Base-by-base conservation (phyloP, 2,888 invertebrate species). In the Eilema depressum region DNA sequence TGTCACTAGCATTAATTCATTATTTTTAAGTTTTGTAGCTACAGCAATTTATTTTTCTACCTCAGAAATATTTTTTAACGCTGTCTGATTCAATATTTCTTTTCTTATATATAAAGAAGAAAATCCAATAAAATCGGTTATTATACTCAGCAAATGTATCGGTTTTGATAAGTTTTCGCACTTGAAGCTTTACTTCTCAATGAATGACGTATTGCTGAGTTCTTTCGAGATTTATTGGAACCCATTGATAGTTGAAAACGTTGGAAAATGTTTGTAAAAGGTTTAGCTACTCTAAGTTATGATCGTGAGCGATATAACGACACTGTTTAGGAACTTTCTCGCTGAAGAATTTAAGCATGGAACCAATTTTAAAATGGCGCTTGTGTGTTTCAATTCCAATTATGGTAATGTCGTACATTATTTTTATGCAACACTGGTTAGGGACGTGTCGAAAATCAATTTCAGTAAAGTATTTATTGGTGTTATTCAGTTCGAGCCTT, bases 181-280 rank as follows among this genome's bases (percentile, higher is more conserved):
- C 47, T 20, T 53, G 75, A 25, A 63, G 41, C 47, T 25, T 63
- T 41, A 11, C 20, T 33, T 41, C 14, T 17, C 63, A 64, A 28
- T 28, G 28, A 26, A 64, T 28, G 47, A 64, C 28, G 25, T 28
- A 53, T 28, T 53, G 26, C 26, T n/a, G 53, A 64, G 20, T 53
- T 47, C 41, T 20, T 47, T 47, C 10, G 12, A 47, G 30, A 64
- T 64, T 64, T 64, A 64, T 64, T 64, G 64, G 53, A 64, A 64
- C n/a, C 47, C 7, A 64, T 47, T 53, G 64, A 47, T 64, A 64
- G 64, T 64, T 64, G 64, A 28, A 64, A 28, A 64, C 64, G n/a
- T 53, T 28, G 53, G 53, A 64, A 64, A 64, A 30, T 64, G 28
- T 53, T 64, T 64, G 64, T 53, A n/a, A 23, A 53, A 28, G 47